A percentile compares a stretch with the other conserved stretches of the same genome.
These are phyloP conservation scores for Sebastes fasciatus DNA, from an alignment of 2,113 vertebrate species.

Conservation along the genomic window DNA sequence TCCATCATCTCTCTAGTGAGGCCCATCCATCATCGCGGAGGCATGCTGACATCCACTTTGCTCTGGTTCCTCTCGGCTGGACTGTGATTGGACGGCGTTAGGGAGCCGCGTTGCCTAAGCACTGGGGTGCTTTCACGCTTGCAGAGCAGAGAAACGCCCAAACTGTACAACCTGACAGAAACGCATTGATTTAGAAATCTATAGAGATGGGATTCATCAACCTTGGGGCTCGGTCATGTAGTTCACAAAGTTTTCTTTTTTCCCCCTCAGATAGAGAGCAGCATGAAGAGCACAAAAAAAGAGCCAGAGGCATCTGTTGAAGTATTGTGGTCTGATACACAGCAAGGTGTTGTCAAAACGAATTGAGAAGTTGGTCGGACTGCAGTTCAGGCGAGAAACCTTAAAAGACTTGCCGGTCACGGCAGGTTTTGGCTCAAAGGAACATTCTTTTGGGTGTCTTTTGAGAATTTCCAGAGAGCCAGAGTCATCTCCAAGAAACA, in stretches of 20 bases:
- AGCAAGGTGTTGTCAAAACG: not conserved
- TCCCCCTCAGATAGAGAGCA: not conserved
- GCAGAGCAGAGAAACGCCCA: constrained; percentile 50
- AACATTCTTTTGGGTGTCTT: not conserved
- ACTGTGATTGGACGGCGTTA: constrained; percentile 67
- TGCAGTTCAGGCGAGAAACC: not conserved
- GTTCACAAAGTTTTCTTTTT: constrained; percentile 16
- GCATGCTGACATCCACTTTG: constrained; percentile 76
- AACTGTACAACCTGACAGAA: constrained; percentile 65
- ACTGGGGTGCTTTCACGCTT: constrained; percentile 60
- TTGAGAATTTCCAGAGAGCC: not conserved
- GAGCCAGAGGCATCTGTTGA: not conserved
- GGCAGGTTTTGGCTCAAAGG: constrained; percentile 8
- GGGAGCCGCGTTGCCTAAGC: constrained; percentile 38
- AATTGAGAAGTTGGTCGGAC: not conserved
- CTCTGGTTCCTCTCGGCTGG: constrained; percentile 75
- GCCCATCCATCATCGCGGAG: constrained; percentile 79
- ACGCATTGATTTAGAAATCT: constrained; percentile 63
- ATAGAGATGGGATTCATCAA: constrained; percentile 62
- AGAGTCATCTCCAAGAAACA: not conserved
- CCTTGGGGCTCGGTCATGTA: constrained; percentile 3
- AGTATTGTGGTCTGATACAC: not conserved
- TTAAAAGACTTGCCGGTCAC: not conserved
- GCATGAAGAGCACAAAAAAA: constrained; percentile 10
- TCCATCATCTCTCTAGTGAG: constrained; percentile 79